These are phyloP conservation scores for Lycophotia porphyrea DNA, from an alignment of 2,888 invertebrate genomes.

Conservation along the genomic window DNA sequence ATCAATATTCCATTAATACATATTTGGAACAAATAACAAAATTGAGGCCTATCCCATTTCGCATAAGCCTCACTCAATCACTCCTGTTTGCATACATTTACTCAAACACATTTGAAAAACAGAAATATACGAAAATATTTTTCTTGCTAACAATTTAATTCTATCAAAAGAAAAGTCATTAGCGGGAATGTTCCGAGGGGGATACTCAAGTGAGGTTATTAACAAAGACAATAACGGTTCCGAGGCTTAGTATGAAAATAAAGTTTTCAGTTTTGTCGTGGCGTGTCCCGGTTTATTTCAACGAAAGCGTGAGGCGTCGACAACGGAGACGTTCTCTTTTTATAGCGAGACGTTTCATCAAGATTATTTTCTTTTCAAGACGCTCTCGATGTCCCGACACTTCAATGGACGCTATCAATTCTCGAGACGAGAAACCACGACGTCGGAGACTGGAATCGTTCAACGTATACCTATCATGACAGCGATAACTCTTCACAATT, in stretches of 20 bases:
- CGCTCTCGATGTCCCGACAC: conserved; percentile 75
- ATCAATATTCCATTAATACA: conserved; percentile 30
- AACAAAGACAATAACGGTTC: conserved; percentile 79
- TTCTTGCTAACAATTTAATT: conserved; percentile 45
- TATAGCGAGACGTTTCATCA: conserved; percentile 85
- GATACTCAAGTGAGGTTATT: conserved; percentile 74
- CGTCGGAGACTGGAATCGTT: conserved; percentile 52
- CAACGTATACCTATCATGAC: conserved; percentile 56
- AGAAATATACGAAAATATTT: conserved; percentile 30
- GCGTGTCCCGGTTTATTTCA: conserved; percentile 78
- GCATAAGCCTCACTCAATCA: conserved; percentile 32
- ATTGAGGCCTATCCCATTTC: conserved; percentile 32
- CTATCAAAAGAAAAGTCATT: conserved; percentile 61
- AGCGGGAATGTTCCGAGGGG: conserved; percentile 60
- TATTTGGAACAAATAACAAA: conserved; percentile 44
- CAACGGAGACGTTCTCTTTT: conserved; percentile 77
- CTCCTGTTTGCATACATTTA: conserved; percentile 37
- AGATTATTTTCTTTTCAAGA: conserved; percentile 85
- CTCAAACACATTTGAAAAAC: conserved; percentile 20
- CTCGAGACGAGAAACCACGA: conserved; percentile 67
- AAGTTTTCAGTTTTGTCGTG: conserved; percentile 77
- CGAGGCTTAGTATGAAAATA: conserved; percentile 77
- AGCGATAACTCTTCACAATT: conserved; percentile 46
- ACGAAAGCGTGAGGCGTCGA: conserved; percentile 72
- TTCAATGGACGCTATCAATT: conserved; percentile 80